Conservation (phyloP, 2,797 vertebrate genomes). For the Gobio occitaniae region DNA sequence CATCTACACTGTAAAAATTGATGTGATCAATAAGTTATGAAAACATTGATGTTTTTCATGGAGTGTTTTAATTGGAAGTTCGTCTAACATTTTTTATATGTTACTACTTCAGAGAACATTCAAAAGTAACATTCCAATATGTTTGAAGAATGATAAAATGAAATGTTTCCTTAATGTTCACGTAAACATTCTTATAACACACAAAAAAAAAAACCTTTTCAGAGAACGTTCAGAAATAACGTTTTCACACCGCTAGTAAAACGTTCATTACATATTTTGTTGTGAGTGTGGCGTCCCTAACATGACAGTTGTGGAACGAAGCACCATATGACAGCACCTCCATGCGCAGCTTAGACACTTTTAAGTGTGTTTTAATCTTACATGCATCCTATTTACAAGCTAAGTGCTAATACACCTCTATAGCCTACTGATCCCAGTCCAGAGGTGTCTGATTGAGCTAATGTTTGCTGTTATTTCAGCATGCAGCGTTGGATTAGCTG, state of each 20-base stretch:
- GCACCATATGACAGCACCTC: background rate
- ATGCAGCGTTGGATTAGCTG: conserved; percentile 69
- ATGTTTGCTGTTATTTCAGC: conserved; percentile 61
- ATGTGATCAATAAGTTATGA: too few species aligned
- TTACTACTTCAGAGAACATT: background rate
- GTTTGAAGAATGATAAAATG: background rate
- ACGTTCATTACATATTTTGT: background rate
- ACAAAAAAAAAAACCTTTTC: too few species aligned
- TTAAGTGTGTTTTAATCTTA: conserved; percentile 38
- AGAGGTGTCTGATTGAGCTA: conserved; percentile 34
- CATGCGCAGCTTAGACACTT: conserved; percentile 11
- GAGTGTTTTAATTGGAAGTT: too few species aligned
- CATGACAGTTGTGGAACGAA: background rate
- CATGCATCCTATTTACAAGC: conserved; percentile 55
- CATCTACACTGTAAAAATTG: too few species aligned
- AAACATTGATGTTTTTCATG: too few species aligned
- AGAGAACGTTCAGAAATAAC: too few species aligned
- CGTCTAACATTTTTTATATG: too few species aligned
- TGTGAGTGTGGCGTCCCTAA: background rate
- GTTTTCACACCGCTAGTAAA: too few species aligned
- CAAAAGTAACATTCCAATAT: background rate
- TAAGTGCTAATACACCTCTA: conserved; percentile 52
- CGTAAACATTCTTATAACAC: background rate
- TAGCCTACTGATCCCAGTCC: conserved; percentile 47
- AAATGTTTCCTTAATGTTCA: background rate